Percentiles rank a stretch among this genome's conserved stretches.
phyloP scores from a whole-genome alignment of 2,113 vertebrate species.

The Accipiter virgatus region DNA sequence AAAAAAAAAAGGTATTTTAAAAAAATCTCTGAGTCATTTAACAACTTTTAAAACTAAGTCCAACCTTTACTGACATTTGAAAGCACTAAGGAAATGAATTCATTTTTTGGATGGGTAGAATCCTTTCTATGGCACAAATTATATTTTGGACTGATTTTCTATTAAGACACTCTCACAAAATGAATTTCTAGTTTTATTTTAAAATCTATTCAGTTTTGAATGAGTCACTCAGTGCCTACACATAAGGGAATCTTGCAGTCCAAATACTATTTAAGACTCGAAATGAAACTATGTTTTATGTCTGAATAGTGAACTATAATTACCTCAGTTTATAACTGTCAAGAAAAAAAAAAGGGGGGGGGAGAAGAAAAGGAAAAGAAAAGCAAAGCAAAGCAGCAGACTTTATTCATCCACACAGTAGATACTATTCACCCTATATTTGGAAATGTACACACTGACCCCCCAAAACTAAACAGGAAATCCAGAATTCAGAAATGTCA shows the following conservation, averaged over 20 bases:
- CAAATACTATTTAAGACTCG: constrained; percentile 42
- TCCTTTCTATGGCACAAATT: background rate
- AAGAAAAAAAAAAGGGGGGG: background rate
- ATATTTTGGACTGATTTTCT: background rate
- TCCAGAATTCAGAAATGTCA: background rate
- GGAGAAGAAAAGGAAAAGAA: background rate
- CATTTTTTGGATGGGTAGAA: background rate
- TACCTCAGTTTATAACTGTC: constrained; percentile 15
- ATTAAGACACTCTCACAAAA: constrained; percentile 2
- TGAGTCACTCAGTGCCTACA: constrained; percentile 43
- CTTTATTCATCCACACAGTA: background rate
- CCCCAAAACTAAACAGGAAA: background rate
- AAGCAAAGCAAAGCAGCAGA: background rate
- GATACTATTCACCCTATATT: background rate
- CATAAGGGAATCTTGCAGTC: constrained; percentile 39
- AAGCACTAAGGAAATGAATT: background rate
- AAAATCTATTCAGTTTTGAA: constrained; percentile 53
- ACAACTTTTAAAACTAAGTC: background rate
- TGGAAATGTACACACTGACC: background rate
- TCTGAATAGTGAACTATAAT: constrained; percentile 41
- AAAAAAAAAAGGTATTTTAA: background rate
- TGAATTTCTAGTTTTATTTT: constrained; percentile 36
- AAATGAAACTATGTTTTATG: constrained; percentile 52
- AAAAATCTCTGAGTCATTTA: background rate
- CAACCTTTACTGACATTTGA: background rate